Conservation (phyloP, 2,888 invertebrate genomes). For the Nomada ferruginata region DNA sequence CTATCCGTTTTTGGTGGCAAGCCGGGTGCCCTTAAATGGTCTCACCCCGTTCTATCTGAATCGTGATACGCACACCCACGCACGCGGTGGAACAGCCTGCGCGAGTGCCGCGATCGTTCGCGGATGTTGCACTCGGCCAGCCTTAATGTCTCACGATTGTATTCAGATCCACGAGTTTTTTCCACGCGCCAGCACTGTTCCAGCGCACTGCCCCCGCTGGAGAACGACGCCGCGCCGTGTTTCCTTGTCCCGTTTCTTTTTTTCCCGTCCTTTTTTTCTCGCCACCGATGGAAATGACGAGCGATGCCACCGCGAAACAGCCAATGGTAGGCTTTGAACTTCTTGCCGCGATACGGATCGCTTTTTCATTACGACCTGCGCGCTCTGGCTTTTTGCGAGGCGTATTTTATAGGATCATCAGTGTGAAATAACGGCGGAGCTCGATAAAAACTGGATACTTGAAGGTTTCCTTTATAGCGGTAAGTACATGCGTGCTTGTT, state of each 20-base stretch:
- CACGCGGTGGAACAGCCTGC: conserved; percentile 18
- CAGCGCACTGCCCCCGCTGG: conserved; percentile 43
- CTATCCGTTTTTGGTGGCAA: conserved; percentile 66
- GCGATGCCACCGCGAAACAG: background rate
- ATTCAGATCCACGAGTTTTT: conserved; percentile 69
- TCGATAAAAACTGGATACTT: too few species aligned
- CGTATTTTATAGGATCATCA: too few species aligned
- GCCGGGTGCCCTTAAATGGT: conserved; percentile 62
- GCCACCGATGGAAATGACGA: conserved; percentile 38
- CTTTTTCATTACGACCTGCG: too few species aligned
- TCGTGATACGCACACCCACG: conserved; percentile 60
- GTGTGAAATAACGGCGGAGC: too few species aligned
- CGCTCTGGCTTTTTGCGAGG: too few species aligned
- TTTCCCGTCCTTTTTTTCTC: background rate
- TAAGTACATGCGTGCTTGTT: too few species aligned
- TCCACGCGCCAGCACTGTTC: conserved; percentile 48
- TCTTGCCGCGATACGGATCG: background rate
- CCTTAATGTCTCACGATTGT: conserved; percentile 70
- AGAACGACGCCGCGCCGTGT: conserved; percentile 30
- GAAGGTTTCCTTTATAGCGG: too few species aligned
- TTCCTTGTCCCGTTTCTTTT: conserved; percentile 45
- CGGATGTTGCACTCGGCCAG: conserved; percentile 57
- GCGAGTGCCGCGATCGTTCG: conserved; percentile 27
- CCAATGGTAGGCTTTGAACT: background rate
- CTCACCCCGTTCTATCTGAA: conserved; percentile 58